phyloP scores from a whole-genome alignment of 2,797 vertebrate genomes.

The Coluber constrictor region DNA sequence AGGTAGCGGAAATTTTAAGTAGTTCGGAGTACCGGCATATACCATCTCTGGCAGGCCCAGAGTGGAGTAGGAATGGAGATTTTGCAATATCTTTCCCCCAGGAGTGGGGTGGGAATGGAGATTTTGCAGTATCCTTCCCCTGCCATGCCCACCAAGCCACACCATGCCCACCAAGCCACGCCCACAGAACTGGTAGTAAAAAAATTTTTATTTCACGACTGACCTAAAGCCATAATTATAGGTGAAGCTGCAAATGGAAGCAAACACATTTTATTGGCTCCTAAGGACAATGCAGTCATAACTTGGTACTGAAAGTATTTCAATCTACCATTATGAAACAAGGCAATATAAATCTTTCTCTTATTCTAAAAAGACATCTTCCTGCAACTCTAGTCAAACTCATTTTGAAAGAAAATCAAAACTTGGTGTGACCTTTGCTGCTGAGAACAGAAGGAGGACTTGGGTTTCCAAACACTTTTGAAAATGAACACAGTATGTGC shows the following conservation, averaged over 20 bases:
- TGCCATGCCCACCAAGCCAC: no score
- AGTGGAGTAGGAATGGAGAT: no score
- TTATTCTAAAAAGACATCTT: not conserved
- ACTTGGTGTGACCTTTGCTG: conserved; percentile 15
- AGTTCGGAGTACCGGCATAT: no score
- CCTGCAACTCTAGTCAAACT: not conserved
- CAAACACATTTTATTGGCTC: not conserved
- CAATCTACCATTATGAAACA: not conserved
- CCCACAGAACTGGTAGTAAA: no score
- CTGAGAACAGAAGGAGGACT: not conserved
- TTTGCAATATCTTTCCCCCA: no score
- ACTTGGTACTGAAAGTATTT: not conserved
- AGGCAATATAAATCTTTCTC: not conserved
- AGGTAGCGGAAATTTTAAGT: no score
- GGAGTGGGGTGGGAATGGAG: no score
- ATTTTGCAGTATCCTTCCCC: no score
- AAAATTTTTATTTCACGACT: no score
- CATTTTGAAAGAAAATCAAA: not conserved
- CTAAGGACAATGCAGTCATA: not conserved
- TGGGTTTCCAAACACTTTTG: not conserved
- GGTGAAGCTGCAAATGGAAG: not conserved
- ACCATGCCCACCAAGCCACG: no score
- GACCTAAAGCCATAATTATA: not conserved
- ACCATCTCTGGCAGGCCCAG: no score
- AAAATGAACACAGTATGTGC: conserved; percentile 10